phyloP scores from a whole-genome alignment of 2,888 invertebrate genomes.

The Tanytarsus gracilentus region DNA sequence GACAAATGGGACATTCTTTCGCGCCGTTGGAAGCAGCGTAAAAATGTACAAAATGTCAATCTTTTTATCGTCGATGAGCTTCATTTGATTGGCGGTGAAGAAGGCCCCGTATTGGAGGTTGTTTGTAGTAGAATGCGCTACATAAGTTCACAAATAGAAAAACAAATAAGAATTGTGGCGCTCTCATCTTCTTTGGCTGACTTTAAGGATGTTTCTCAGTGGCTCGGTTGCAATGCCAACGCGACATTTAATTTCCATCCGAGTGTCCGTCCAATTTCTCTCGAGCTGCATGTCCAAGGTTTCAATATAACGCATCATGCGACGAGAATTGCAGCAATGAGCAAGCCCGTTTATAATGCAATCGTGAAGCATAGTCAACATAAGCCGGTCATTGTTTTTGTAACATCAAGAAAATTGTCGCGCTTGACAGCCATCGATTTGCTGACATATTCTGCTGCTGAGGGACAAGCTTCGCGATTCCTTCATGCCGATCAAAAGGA shows the following conservation, averaged over 20 bases:
- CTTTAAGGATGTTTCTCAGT: conserved; percentile 89
- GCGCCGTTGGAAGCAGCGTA: conserved; percentile 96
- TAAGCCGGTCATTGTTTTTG: conserved; percentile 82
- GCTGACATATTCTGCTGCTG: conserved; percentile 86
- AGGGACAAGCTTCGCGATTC: conserved; percentile 76
- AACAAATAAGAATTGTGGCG: conserved; percentile 85
- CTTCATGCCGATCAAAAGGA: conserved; percentile 81
- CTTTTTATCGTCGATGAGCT: conserved; percentile 95
- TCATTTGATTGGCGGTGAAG: conserved; percentile 80
- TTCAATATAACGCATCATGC: conserved; percentile 97
- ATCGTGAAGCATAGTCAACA: conserved; percentile 73
- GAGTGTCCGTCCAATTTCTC: conserved; percentile 86
- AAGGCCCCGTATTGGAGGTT: conserved; percentile 88
- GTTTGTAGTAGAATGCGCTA: conserved; percentile 89
- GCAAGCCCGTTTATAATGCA: conserved; percentile 92
- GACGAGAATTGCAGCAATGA: conserved; percentile 93
- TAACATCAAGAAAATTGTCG: conserved; percentile 83
- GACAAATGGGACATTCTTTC: conserved; percentile 99
- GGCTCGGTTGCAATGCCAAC: conserved; percentile 90
- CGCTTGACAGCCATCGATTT: conserved; percentile 93
- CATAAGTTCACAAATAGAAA: conserved; percentile 88
- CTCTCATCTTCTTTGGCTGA: conserved; percentile 89
- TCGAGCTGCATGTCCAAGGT: conserved; percentile 93
- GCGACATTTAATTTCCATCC: conserved; percentile 98
- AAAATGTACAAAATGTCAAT: conserved; percentile 94